Percentiles rank a stretch among this genome's conserved stretches.
Conservation (phyloP, 2,888 invertebrate genomes). For the Limulus polyphemus region DNA sequence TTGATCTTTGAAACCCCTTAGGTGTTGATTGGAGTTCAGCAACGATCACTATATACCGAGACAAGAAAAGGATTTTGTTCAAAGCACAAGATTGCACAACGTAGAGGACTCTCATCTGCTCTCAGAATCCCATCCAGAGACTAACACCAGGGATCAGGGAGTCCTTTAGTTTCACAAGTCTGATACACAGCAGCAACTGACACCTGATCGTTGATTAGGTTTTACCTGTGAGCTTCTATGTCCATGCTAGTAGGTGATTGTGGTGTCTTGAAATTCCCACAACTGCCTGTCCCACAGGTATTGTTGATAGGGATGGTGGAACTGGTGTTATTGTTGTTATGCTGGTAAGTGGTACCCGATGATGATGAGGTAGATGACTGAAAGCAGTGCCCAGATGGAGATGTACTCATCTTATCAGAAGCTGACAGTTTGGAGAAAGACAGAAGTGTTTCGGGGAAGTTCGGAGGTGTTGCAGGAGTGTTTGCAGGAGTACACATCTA, state of each 20-base stretch:
- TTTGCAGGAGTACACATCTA: conserved; percentile 84
- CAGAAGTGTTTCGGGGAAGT: conserved; percentile 77
- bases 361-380: conserved; percentile 4
- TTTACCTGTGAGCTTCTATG: conserved; percentile 1
- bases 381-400: conserved; percentile 12
- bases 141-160: too few species aligned
- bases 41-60: too few species aligned
- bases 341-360: neutral
- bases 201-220: too few species aligned
- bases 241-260: neutral
- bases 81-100: too few species aligned
- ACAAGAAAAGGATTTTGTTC: too few species aligned
- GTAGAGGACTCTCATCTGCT: too few species aligned
- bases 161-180: too few species aligned
- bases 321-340: neutral
- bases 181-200: too few species aligned
- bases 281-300: neutral
- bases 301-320: neutral
- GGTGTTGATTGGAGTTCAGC: too few species aligned
- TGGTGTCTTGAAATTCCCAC: neutral
- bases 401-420: conserved; percentile 32
- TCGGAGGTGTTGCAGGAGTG: conserved; percentile 86
- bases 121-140: too few species aligned
- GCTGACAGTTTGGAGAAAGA: conserved; percentile 80
- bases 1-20: too few species aligned